Evolutionary conservation across 2,888 invertebrate genomes (phyloP).

Genomic region (Hirtodrosophila trivittata): DNA sequence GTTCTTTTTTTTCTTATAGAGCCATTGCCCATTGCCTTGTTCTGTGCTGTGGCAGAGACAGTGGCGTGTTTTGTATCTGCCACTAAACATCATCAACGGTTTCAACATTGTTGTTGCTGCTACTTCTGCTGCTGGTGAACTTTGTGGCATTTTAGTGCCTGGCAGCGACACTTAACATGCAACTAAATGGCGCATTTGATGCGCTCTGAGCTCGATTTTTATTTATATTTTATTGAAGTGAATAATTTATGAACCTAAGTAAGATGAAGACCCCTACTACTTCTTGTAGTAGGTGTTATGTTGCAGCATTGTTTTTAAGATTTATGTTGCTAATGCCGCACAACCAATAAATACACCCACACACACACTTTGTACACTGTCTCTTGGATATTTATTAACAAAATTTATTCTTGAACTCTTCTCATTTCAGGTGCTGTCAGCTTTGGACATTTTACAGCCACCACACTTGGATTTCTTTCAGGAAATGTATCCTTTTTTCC

Average conservation of each 20-base stretch:
- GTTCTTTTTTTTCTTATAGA: constrained; percentile 36
- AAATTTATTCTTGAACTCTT: constrained; percentile 29
- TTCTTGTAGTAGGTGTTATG: constrained; percentile 32
- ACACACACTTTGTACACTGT: constrained; percentile 19
- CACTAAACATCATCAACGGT: constrained; percentile 61
- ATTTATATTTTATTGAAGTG: constrained; percentile 67
- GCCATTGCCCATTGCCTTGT: constrained; percentile 31
- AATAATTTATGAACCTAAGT: constrained; percentile 55
- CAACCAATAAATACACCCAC: constrained; percentile 47
- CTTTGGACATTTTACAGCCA: constrained; percentile 99
- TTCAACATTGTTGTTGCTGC: constrained; percentile 45
- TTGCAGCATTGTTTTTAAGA: constrained; percentile 46
- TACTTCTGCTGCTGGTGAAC: constrained; percentile 39
- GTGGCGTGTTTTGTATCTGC: constrained; percentile 69
- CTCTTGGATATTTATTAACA: constrained; percentile 42
- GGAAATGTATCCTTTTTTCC: constrained; percentile 98
- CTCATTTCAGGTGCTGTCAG: constrained; percentile 94
- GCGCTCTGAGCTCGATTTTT: constrained; percentile 67
- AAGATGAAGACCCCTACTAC: constrained; percentile 17
- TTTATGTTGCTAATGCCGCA: constrained; percentile 51
- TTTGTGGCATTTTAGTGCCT: constrained; percentile 74
- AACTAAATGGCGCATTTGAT: constrained; percentile 70
- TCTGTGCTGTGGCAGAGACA: constrained; percentile 28
- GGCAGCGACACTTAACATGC: constrained; percentile 76
- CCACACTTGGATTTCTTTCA: constrained; percentile 99